Evolutionary conservation across 2,888 invertebrate species (phyloP).

Genomic region (Cetonia aurata): DNA sequence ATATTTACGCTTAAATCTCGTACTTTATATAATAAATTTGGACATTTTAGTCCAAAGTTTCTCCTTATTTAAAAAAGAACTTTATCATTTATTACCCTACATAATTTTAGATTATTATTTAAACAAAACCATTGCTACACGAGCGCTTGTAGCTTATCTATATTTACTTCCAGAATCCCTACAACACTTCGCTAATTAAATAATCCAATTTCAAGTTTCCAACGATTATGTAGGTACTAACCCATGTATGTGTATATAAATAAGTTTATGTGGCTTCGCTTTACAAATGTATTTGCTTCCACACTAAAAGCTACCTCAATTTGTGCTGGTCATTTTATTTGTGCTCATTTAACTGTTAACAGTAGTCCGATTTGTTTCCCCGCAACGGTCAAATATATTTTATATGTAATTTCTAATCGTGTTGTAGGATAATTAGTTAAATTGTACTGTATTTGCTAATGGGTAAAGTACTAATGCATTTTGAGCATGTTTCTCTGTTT

Average conservation of each 20-base stretch:
- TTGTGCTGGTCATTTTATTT: background rate
- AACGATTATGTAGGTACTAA: background rate
- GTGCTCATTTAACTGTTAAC: background rate
- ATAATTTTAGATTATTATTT: too few species aligned
- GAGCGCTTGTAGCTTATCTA: slow-evolving; percentile 8
- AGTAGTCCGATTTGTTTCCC: slow-evolving; percentile 9
- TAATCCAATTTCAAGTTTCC: slow-evolving; percentile 28
- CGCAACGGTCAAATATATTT: slow-evolving; percentile 1
- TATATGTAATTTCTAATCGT: background rate
- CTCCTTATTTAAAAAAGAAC: too few species aligned
- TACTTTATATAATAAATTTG: too few species aligned
- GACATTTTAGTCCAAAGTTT: too few species aligned
- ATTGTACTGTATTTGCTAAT: background rate
- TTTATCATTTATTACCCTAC: too few species aligned
- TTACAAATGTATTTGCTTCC: slow-evolving; percentile 27
- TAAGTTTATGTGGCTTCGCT: slow-evolving; percentile 32
- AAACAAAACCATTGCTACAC: background rate
- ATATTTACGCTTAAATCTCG: too few species aligned
- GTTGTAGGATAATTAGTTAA: background rate
- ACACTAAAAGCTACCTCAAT: background rate
- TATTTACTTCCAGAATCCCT: slow-evolving; percentile 35
- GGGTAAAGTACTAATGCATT: too few species aligned
- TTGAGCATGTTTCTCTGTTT: too few species aligned
- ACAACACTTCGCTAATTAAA: slow-evolving; percentile 31
- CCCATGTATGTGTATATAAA: slow-evolving; percentile 4